Evolutionary conservation across 2,888 invertebrate species (phyloP).

Genomic region (Clivina fossor): DNA sequence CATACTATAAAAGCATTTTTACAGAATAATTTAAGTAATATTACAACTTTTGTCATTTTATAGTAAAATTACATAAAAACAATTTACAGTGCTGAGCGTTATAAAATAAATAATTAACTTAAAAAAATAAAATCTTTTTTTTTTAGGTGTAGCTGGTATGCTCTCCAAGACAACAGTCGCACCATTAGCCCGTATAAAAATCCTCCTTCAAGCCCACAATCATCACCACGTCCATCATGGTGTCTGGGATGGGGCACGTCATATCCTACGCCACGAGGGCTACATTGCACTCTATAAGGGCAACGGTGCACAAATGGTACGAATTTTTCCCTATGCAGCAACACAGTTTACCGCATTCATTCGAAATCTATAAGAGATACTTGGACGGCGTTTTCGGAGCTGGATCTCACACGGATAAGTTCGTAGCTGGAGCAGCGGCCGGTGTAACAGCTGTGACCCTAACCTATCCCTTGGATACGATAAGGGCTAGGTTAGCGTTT

Average conservation of each 20-base stretch:
- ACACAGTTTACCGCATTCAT: conserved; percentile 87
- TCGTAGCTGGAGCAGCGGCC: conserved; percentile 82
- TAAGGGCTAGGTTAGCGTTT: conserved; percentile 84
- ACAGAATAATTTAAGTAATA: no score
- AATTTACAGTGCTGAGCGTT: no score
- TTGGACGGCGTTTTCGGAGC: conserved; percentile 64
- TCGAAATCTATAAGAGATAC: conserved; percentile 84
- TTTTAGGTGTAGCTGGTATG: conserved; percentile 84
- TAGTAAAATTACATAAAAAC: no score
- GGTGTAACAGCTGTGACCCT: conserved; percentile 84
- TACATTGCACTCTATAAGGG: conserved; percentile 83
- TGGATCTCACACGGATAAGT: conserved; percentile 72
- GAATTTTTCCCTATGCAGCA: conserved; percentile 92
- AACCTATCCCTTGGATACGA: conserved; percentile 89
- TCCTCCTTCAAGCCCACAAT: conserved; percentile 85
- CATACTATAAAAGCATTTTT: no score
- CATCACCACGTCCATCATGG: conserved; percentile 80
- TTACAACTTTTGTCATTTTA: no score
- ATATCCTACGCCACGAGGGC: conserved; percentile 75
- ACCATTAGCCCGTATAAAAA: conserved; percentile 87
- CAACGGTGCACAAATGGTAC: conserved; percentile 90
- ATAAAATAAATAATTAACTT: no score
- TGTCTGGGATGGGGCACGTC: conserved; percentile 73
- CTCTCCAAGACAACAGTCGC: conserved; percentile 88
- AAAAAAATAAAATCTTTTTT: no score